Percentiles rank a stretch among this genome's conserved stretches.
These are phyloP conservation scores for Amphiprion clarkii DNA, from an alignment of 2,797 vertebrate species.

Conservation along the genomic window DNA sequence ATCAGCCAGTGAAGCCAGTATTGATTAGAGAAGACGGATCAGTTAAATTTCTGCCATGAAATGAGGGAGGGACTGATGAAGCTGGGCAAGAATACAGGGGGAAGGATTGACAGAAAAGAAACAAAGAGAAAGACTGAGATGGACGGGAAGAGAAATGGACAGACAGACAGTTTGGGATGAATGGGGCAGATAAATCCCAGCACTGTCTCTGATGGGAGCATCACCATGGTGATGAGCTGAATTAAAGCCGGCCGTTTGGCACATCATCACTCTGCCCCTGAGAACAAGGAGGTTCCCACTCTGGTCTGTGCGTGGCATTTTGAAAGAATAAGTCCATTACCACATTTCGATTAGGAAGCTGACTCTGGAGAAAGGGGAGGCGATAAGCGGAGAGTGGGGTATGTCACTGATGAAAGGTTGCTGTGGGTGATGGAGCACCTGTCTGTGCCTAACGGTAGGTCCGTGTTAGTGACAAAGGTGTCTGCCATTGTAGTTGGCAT, in stretches of 20 bases:
- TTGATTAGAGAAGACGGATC: constrained; percentile 14
- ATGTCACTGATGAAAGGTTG: constrained; percentile 25
- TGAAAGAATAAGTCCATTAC: constrained; percentile 24
- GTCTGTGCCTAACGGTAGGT: not conserved
- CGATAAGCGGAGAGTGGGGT: constrained; percentile 1
- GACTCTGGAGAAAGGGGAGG: constrained; percentile 8
- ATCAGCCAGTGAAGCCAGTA: constrained; percentile 7
- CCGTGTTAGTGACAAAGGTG: constrained; percentile 29
- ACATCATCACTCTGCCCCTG: constrained; percentile 37
- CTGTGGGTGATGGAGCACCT: constrained; percentile 49
- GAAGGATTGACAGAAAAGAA: not conserved
- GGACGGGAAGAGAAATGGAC: constrained; percentile 13
- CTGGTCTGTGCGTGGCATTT: constrained; percentile 33
- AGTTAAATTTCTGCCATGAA: not conserved
- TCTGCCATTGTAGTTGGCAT: not conserved
- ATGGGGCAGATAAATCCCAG: constrained; percentile 34
- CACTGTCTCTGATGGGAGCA: constrained; percentile 47
- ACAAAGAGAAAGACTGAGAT: constrained; percentile 7
- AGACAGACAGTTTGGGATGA: constrained; percentile 26
- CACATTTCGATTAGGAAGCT: constrained; percentile 26
- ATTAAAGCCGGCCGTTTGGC: constrained; percentile 43
- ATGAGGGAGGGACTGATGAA: not conserved
- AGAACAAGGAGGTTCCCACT: constrained; percentile 29
- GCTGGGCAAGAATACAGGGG: not conserved
- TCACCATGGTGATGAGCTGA: constrained; percentile 69